Base-by-base conservation (phyloP, 2,797 vertebrate species). In the Squalus acanthias region DNA sequence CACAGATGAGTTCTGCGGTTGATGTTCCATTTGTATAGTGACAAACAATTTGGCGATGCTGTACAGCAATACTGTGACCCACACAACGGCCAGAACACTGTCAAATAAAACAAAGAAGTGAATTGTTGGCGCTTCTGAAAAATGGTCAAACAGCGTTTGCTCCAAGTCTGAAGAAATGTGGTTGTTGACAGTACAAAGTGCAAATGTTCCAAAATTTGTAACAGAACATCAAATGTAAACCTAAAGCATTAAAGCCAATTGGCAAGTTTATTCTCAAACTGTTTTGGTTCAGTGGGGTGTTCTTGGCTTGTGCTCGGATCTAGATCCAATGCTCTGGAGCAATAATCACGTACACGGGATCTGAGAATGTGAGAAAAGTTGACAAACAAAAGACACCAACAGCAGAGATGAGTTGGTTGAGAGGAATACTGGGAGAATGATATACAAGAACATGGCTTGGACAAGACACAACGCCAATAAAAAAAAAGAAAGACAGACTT, bases 61-160 rank as follows among this genome's bases (percentile, higher is more conserved):
- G 99, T 2, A 97, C 97, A 3, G 97, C 98, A 70, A 97, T 39
- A 46, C 97, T 96, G 0, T 0, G 97, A 29, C 98, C 98, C n/a
- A 96, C 92, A 97, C 99, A 99, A 87, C 67, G 98, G 82, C 98
- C 98, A 2, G 98, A 97, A 96, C 99, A 99, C 99, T 99, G 97
- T 10, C 53, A 82, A 97, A 96, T 87, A 96, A 76, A 97, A 96
- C 92, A 95, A 53, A 96, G n/a, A 57, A 65, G 94, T 95, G 15
- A 57, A 95, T 29, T 29, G 94, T 57, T 60, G 29, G 15, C 22
- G 29, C 10, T 20, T 15, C 2, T 57, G 50, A 95, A 95, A 57
- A 57, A 60, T 46, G n/a, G 2, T 39, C 39, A 82, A 46, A 46
- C 13, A 57, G 53, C 53, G 9, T 20, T 22, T 20, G 8, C 65